Base-by-base conservation (phyloP, 1,140 invertebrate species). In the Battus philenor region DNA sequence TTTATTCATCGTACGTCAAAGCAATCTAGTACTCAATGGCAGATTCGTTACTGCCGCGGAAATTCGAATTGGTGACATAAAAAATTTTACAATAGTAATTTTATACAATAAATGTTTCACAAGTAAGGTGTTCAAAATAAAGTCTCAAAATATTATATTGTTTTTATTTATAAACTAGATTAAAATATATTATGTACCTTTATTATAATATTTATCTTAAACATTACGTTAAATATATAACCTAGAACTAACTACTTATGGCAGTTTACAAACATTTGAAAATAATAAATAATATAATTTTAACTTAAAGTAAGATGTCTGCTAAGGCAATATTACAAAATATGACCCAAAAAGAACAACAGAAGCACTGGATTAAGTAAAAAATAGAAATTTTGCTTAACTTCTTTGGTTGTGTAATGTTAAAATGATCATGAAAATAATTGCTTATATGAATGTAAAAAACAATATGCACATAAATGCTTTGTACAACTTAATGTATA, bases 231-330 rank as follows among this genome's bases (percentile, higher is more conserved):
- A 36, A 8, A 16, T 22, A 18, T 18, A 24, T 16, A 38, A 44
- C 24, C 36, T 45, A 45, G 47, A 12, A 38, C 47, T 41, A 27
- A 43, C 12, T 54, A 73, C 67, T 74, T 78, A 78, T 78, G 74
- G 74, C 74, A 74, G 64, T 68, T 44, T 47, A 32, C 18, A 66
- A 62, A 59, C 29, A 47, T 52, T 56, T 53, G 15, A 49, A 36
- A 67, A 65, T 62, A 76, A 76, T 75, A 75, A 75, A 75, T 75
- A 75, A 55, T 63, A n/a, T n/a, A 16, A 11, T 39, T 38, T 43
- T 16, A 7, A 29, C 38, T 41, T 29, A 29, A 1, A 10, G 13
- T 27, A 29, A 2, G 24, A 29, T 7, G 5, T 41, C 12, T 1
- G 4, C 3, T 17, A 44, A 38, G 30, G 39, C 9, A n/a, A 31